Evolutionary conservation across 2,797 vertebrate species (phyloP).

Genomic region (Psittacula derbiana): DNA sequence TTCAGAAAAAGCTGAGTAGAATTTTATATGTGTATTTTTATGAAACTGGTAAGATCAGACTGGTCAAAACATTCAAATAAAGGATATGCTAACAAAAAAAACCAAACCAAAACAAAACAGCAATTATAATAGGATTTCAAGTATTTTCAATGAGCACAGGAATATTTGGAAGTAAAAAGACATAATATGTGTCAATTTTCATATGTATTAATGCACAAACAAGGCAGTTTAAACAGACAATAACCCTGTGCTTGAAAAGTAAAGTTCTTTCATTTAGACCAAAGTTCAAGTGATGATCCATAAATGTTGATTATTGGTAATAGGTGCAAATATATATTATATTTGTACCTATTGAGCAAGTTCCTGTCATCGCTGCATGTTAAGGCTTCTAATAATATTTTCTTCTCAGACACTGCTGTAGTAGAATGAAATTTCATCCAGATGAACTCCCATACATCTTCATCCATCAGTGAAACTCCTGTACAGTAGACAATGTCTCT

Average conservation of each 20-base stretch:
- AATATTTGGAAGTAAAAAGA: neutral
- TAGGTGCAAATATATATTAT: neutral
- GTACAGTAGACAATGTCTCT: slow-evolving; percentile 98
- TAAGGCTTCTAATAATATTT: slow-evolving; percentile 94
- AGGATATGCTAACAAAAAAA: neutral
- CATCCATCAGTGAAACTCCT: slow-evolving; percentile 94
- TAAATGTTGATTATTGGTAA: neutral
- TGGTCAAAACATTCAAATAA: neutral
- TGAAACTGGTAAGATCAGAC: neutral
- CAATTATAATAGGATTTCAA: neutral
- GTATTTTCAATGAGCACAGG: neutral
- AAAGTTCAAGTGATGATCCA: neutral
- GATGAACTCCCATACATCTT: slow-evolving; percentile 99
- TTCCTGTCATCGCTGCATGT: slow-evolving; percentile 96
- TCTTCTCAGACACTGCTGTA: slow-evolving; percentile 92
- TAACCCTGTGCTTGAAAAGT: neutral
- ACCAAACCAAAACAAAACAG: neutral
- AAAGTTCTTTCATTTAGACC: neutral
- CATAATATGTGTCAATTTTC: neutral
- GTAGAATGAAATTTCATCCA: slow-evolving; percentile 99
- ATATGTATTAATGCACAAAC: neutral
- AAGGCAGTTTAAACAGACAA: neutral
- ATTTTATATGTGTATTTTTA: neutral
- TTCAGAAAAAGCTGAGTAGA: neutral
- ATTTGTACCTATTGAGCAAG: slow-evolving; percentile 88